Conservation (phyloP, 2,888 invertebrate species). For the Erannis defoliaria region DNA sequence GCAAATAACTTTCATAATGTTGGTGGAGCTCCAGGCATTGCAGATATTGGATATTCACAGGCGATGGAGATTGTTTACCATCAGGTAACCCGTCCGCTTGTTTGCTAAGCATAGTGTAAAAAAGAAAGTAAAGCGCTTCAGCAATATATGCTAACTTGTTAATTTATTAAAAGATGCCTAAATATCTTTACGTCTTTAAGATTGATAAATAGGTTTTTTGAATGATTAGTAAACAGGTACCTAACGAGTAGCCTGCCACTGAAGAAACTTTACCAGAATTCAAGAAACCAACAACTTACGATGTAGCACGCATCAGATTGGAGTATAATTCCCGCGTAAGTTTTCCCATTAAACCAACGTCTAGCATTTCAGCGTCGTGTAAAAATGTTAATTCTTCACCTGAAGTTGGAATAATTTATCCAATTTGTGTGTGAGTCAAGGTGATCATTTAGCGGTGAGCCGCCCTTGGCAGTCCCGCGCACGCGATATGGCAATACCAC, state of each 20-base stretch:
- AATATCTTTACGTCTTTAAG: no score
- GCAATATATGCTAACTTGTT: no score
- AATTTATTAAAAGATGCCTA: no score
- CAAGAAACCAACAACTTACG: not conserved
- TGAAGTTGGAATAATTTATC: constrained; percentile 38
- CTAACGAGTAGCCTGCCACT: not conserved
- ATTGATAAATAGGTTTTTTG: not conserved
- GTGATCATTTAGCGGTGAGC: constrained; percentile 41
- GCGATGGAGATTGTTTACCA: no score
- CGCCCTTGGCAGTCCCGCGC: constrained; percentile 48
- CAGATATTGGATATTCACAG: no score
- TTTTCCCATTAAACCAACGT: constrained; percentile 17
- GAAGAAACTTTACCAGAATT: not conserved
- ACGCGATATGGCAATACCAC: constrained; percentile 53
- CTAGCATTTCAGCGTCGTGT: constrained; percentile 18
- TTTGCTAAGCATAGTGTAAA: no score
- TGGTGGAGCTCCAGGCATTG: no score
- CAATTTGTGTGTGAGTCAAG: constrained; percentile 52
- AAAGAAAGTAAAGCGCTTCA: no score
- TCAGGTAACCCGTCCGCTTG: no score
- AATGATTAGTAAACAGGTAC: not conserved
- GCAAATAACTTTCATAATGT: no score
- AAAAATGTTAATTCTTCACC: constrained; percentile 31
- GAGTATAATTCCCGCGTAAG: constrained; percentile 8
- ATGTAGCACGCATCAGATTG: constrained; percentile 3